These are phyloP conservation scores for Thecophora atra DNA, from an alignment of 2,888 invertebrate genomes.

Conservation along the genomic window DNA sequence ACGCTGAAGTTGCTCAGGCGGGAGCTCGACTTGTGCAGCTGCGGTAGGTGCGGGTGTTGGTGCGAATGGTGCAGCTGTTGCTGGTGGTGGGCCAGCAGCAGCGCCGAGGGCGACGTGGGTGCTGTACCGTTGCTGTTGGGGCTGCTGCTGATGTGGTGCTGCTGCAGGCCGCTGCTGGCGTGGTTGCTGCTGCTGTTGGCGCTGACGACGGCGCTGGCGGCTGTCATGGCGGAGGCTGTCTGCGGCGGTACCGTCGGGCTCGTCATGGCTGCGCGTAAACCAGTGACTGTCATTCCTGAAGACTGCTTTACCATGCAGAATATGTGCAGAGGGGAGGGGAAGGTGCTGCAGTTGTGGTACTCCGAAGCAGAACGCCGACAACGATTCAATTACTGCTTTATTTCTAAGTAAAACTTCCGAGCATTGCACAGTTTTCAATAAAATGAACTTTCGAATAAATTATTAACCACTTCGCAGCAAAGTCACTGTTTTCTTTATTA, in stretches of 20 bases:
- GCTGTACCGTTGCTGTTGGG: constrained; percentile 46
- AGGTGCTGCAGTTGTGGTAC: neutral
- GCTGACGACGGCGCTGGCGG: constrained; percentile 43
- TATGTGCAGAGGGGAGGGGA: constrained; percentile 40
- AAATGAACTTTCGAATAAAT: neutral
- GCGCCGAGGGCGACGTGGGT: constrained; percentile 59
- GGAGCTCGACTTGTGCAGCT: constrained; percentile 70
- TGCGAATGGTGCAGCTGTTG: constrained; percentile 47
- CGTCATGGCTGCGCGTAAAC: constrained; percentile 72
- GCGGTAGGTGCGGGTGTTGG: constrained; percentile 54
- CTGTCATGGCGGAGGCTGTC: constrained; percentile 55
- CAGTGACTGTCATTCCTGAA: constrained; percentile 71
- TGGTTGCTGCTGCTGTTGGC: constrained; percentile 43
- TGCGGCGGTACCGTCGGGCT: constrained; percentile 70
- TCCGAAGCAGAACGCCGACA: neutral
- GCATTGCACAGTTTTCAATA: constrained; percentile 1
- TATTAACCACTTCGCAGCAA: neutral
- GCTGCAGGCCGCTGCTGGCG: constrained; percentile 28
- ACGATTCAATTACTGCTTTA: neutral
- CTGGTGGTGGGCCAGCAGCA: constrained; percentile 58
- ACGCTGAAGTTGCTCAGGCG: constrained; percentile 84
- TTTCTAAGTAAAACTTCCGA: neutral
- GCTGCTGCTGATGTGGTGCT: constrained; percentile 41
- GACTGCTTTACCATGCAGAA: constrained; percentile 65
- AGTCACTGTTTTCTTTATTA: neutral